Evolutionary conservation across 2,113 vertebrate species (phyloP), one percentile per base, ranked within the genome.

Genomic region (Podarcis muralis): DNA sequence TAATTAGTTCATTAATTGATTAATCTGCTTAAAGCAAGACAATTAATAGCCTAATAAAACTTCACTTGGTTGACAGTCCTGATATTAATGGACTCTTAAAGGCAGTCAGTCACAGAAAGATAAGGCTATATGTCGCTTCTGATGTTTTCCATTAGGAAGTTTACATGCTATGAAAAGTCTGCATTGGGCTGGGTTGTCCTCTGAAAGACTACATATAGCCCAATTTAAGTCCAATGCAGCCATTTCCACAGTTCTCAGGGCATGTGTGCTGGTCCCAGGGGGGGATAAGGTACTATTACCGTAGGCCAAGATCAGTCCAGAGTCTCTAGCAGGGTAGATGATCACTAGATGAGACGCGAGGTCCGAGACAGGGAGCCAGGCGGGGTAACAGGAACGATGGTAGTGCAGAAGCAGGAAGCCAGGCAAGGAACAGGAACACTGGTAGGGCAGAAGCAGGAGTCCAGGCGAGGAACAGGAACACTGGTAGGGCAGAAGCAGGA

Each of bases 71-170:
- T 86, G 85, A 86, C 75, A 48, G 75, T 68, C 27, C 37, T 79
- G 75, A 86, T 86, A 86, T 86, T 86, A 27, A 86, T 86, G 37
- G 76, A 79, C 62, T 69, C 75, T 75, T 75, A 62, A 53, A 59
- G 69, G 81, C 40, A 57, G 27, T 53, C 43, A 1, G 48, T 37
- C 27, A 65, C 27, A 20, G 30, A 71, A 62, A 83, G 65, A 23
- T 69, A 68, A 0, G 35, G 13, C n/a, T 78, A 22, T 43, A 37
- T n/a, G n/a, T 69, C 4, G 32, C 0, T 0, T 0, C 1, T 74
- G 62, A 62, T 72, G 82, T 83, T 87, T 82, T 80, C 80, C 77
- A 75, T 91, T 85, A 62, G 1, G 32, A 16, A 37, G 0, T 32
- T 32, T 2, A 87, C 30, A 8, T 30, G 48, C 85, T 75, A 59